Evolutionary conservation across 1,140 invertebrate species (phyloP).

Genomic region (Apis laboriosa): DNA sequence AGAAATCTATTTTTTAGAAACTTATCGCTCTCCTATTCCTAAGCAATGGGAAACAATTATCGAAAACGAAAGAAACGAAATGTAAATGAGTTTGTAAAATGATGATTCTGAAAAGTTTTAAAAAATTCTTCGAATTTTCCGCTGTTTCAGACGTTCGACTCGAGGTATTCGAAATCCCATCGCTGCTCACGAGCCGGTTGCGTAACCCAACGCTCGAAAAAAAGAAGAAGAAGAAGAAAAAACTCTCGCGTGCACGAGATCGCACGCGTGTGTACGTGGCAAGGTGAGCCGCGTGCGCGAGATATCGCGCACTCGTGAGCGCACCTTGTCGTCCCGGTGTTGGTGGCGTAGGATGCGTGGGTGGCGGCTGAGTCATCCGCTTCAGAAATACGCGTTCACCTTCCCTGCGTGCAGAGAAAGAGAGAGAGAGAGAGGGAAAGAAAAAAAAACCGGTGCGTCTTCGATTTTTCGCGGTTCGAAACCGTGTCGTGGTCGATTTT

Average conservation of each 20-base stretch:
- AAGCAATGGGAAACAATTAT: too few relatives aligned
- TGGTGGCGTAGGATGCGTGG: slow-evolving; percentile 53
- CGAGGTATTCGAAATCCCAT: too few relatives aligned
- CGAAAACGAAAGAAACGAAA: too few relatives aligned
- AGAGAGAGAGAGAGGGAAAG: slow-evolving; percentile 6
- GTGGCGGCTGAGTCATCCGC: slow-evolving; percentile 67
- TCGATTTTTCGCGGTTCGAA: neutral
- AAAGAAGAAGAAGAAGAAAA: neutral
- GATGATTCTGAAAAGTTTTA: too few relatives aligned
- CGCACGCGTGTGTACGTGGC: slow-evolving; percentile 38
- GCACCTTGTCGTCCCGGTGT: neutral
- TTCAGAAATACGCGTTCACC: slow-evolving; percentile 66
- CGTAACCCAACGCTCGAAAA: neutral
- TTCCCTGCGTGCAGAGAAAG: slow-evolving; percentile 61
- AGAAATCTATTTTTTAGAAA: too few relatives aligned
- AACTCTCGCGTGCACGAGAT: slow-evolving; percentile 38
- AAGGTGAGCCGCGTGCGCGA: slow-evolving; percentile 51
- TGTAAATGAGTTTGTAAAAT: too few relatives aligned
- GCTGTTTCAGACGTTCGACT: too few relatives aligned
- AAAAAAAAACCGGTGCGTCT: slow-evolving; percentile 36
- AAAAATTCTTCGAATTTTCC: too few relatives aligned
- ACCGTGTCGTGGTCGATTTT: slow-evolving; percentile 43
- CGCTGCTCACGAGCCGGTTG: slow-evolving; percentile 22
- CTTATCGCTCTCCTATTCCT: too few relatives aligned
- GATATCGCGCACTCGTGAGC: neutral